A percentile compares a stretch with the other conserved stretches of the same genome.
Conservation (phyloP, 1,140 invertebrate genomes). For the Aphaenogaster floridana region DNA sequence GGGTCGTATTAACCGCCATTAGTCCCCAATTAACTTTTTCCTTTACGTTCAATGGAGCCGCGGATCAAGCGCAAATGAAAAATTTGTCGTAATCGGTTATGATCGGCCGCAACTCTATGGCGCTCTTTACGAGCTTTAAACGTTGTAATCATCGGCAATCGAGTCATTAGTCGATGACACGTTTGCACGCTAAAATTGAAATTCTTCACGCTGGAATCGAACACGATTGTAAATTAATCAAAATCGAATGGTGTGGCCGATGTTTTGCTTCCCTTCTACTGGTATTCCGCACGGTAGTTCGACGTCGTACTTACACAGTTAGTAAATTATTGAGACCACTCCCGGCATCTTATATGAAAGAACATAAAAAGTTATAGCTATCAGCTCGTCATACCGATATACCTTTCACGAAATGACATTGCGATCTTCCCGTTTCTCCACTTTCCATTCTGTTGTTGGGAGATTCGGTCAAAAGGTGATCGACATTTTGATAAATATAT, state of each 20-base stretch:
- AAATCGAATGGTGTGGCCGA: constrained; percentile 16
- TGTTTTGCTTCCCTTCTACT: not conserved
- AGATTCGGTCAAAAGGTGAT: not conserved
- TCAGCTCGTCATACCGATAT: not conserved
- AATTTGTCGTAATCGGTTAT: constrained; percentile 37
- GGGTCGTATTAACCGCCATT: constrained; percentile 40
- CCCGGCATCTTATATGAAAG: not conserved
- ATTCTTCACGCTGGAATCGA: constrained; percentile 35
- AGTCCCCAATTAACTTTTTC: constrained; percentile 42
- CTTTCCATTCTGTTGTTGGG: not conserved
- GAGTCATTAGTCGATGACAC: constrained; percentile 56
- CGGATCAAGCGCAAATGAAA: constrained; percentile 34
- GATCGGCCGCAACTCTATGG: constrained; percentile 11
- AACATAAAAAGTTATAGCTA: constrained; percentile 7
- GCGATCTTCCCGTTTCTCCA: not conserved
- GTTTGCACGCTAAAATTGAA: constrained; percentile 38
- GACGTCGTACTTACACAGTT: constrained; percentile 2
- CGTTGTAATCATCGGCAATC: constrained; percentile 52
- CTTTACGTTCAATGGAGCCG: constrained; percentile 8
- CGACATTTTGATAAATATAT: not conserved
- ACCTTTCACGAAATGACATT: not conserved
- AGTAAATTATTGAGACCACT: constrained; percentile 33
- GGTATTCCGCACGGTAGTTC: constrained; percentile 4
- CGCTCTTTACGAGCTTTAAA: constrained; percentile 20
- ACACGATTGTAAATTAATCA: constrained; percentile 48